A percentile compares a stretch with the other conserved stretches of the same genome.
phyloP scores from a whole-genome alignment of 2,113 vertebrate genomes.

The Chaetorhynchus papuensis region DNA sequence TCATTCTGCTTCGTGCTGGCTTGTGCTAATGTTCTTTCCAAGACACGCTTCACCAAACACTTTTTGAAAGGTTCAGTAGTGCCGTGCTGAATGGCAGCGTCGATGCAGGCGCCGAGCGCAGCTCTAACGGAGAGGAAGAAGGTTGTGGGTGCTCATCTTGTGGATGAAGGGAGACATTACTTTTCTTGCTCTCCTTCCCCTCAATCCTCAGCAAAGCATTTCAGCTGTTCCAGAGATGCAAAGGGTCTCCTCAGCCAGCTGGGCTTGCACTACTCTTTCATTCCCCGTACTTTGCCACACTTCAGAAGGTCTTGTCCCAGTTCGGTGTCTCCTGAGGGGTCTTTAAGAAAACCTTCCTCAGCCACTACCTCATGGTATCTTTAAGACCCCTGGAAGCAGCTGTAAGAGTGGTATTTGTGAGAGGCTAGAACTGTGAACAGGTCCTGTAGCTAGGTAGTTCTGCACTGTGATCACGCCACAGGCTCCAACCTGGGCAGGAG shows the following conservation, averaged over 20 bases:
- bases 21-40: neutral
- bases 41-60: neutral
- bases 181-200: neutral
- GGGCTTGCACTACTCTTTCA: neutral
- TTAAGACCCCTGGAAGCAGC: neutral
- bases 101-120: rapidly evolving
- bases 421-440: neutral
- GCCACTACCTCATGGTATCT: neutral
- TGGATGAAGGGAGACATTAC: neutral
- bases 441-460: neutral
- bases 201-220: neutral
- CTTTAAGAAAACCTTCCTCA: neutral
- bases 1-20: slow-evolving; percentile 9
- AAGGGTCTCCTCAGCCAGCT: neutral
- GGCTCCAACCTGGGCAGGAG: neutral
- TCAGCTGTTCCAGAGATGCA: neutral
- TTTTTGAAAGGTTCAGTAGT: neutral
- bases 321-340: neutral
- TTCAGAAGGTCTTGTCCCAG: neutral
- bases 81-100: neutral
- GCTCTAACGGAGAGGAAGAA: neutral
- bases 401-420: rapidly evolving
- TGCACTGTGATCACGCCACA: neutral
- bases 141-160: neutral
- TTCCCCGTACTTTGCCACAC: neutral